phyloP scores from a whole-genome alignment of 2,888 invertebrate genomes.

The Diachrysia chrysitis region DNA sequence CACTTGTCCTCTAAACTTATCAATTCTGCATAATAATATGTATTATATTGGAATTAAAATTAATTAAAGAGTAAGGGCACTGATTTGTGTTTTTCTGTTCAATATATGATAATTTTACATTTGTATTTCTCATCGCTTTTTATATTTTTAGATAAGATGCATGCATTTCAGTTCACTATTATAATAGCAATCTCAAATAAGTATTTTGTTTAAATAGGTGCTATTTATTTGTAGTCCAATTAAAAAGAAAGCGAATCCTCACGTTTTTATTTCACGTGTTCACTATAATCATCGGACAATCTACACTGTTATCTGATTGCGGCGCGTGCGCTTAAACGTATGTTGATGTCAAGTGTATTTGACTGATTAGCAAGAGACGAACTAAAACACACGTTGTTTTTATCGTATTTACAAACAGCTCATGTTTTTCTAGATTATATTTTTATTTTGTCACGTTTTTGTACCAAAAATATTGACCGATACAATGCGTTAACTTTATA shows the following conservation, averaged over 20 bases:
- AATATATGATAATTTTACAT: not conserved
- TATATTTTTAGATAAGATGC: not conserved
- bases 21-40: no score
- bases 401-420: not conserved
- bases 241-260: not conserved
- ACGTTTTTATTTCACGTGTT: not conserved
- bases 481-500: not conserved
- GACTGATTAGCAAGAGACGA: slow-evolving; percentile 3
- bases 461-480: not conserved
- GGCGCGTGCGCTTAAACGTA: not conserved
- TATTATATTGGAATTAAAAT: no score
- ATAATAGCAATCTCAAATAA: no score
- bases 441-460: slow-evolving; percentile 8
- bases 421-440: not conserved
- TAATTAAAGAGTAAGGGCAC: no score
- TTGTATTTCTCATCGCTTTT: no score
- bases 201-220: no score
- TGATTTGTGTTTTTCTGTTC: no score
- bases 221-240: not conserved
- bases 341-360: slow-evolving; percentile 1
- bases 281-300: not conserved
- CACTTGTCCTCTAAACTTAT: no score
- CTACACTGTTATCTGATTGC: not conserved
- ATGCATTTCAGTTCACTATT: not conserved
- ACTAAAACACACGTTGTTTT: slow-evolving; percentile 3